Evolutionary conservation across 1,140 invertebrate genomes (phyloP).

Genomic region (Popillia japonica): DNA sequence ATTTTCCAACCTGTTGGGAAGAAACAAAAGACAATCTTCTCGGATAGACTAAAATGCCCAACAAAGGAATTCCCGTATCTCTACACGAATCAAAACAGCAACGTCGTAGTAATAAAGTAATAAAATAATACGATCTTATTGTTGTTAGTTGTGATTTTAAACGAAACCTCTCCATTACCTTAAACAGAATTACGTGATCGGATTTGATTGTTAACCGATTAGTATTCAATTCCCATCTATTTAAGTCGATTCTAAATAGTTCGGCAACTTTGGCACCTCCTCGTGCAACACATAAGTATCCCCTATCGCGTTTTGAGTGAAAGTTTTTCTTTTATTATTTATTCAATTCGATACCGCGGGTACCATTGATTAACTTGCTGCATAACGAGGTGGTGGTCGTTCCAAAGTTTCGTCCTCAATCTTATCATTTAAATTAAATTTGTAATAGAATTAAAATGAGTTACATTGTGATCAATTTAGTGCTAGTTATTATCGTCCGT

Average conservation of each 20-base stretch:
- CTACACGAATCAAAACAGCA: constrained; percentile 3
- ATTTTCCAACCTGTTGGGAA: background rate
- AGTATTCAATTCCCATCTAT: background rate
- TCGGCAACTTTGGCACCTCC: background rate
- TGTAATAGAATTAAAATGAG: background rate
- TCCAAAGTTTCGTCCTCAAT: background rate
- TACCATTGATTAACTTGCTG: background rate
- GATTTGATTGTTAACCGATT: background rate
- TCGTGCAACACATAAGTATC: background rate
- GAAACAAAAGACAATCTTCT: background rate
- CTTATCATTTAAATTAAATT: background rate
- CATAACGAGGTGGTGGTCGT: background rate
- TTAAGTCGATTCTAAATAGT: background rate
- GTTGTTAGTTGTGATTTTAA: background rate
- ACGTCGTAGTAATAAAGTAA: constrained; percentile 12
- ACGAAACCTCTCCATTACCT: background rate
- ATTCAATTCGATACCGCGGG: background rate
- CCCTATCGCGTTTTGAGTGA: background rate
- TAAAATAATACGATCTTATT: background rate
- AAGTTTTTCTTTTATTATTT: background rate
- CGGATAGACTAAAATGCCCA: background rate
- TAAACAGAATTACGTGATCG: background rate
- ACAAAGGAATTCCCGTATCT: background rate
- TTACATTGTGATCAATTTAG: background rate
- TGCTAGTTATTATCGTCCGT: background rate